A percentile compares a stretch with the other conserved stretches of the same genome.
phyloP scores from a whole-genome alignment of 1,140 invertebrate species.

The Drosophila tsacasi region DNA sequence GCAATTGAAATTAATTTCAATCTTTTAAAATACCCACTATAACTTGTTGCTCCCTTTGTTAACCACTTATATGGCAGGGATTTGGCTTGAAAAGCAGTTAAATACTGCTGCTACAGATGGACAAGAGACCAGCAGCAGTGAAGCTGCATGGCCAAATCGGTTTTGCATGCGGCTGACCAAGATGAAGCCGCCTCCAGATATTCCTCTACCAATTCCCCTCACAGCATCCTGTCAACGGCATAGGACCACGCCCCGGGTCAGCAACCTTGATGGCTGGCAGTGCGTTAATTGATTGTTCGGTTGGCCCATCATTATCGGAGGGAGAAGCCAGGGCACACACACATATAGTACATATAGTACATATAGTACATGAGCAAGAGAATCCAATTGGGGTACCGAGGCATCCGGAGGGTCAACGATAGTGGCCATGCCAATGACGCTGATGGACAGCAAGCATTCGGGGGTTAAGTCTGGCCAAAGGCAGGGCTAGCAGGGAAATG shows the following conservation, averaged over 20 bases:
- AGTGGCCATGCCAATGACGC: slow-evolving; percentile 25
- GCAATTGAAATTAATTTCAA: too few species aligned
- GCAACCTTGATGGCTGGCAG: slow-evolving; percentile 55
- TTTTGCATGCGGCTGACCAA: slow-evolving; percentile 59
- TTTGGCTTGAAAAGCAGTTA: background rate
- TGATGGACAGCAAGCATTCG: slow-evolving; percentile 35
- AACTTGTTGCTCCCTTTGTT: background rate
- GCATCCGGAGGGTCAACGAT: slow-evolving; percentile 14
- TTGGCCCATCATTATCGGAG: slow-evolving; percentile 54
- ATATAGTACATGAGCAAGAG: too few species aligned
- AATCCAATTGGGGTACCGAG: too few species aligned
- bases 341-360: too few species aligned
- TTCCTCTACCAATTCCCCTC: background rate
- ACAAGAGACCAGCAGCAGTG: background rate
- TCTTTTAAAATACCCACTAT: too few species aligned
- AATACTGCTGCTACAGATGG: background rate
- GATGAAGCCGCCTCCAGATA: slow-evolving; percentile 5
- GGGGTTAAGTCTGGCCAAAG: slow-evolving; percentile 1
- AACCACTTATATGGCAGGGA: too few species aligned
- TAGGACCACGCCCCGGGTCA: slow-evolving; percentile 20
- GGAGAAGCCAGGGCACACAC: background rate
- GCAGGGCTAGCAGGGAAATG: slow-evolving; percentile 5
- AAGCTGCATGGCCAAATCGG: slow-evolving; percentile 48
- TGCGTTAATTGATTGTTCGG: slow-evolving; percentile 70
- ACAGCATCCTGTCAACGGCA: slow-evolving; percentile 16